Base-by-base conservation (phyloP, 2,113 vertebrate species). In the Propithecus coquereli region DNA sequence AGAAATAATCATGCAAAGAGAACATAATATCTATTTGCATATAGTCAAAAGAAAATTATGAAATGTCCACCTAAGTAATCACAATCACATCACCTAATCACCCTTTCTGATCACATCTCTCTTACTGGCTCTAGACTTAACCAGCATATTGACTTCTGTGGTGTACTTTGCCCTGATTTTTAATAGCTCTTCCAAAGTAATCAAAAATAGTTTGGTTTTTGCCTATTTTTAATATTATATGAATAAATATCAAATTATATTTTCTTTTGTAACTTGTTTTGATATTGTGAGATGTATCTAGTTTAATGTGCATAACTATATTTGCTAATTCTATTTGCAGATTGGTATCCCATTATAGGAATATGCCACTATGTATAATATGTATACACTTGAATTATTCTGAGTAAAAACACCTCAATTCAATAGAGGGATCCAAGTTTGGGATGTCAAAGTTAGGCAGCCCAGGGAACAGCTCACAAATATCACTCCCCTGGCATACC, bases 161-260 rank as follows among this genome's bases (percentile, higher is more conserved):
- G 43, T 6, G 2, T 27, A 86, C 23, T 93, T 73, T 61, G 10
- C 32, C 12, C 90, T 89, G 6, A 61, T 52, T 86, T 73, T 87
- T 90, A 76, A 70, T 40, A 57, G 2, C 6, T 93, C 93, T 84
- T 81, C 5, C 17, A 83, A 96, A 68, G 40, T 80, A 66, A 59
- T 5, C 20, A 52, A 66, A 57, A 82, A 32, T 22, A 70, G 6
- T 54, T 84, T 27, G 25, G 8, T 32, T 65, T 95, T 95, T 74
- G 45, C 0, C 6, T 77, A 37, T 52, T 34, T 76, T 65, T 27
- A 43, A 50, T 10, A 68, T 65, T 71, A 85, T 16, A 43, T 47
- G 32, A 54, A 43, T 81, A 12, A 66, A 18, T 74, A 65, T 57
- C 9, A 86, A 47, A 27, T 37, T 81, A 63, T 73, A 11, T 32